These are phyloP conservation scores for Clamator glandarius DNA, from an alignment of 2,797 vertebrate genomes.

Conservation along the genomic window DNA sequence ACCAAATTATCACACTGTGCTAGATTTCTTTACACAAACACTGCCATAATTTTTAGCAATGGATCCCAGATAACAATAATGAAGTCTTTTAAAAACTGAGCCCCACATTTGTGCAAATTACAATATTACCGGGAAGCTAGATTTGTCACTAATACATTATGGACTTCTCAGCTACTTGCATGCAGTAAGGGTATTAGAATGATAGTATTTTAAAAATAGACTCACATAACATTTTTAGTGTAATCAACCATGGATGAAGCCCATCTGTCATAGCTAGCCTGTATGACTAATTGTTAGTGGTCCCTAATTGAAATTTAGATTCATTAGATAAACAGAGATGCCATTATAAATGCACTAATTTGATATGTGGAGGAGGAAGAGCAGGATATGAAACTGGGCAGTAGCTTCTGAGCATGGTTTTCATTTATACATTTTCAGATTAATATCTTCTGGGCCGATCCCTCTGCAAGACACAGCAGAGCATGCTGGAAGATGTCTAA, in stretches of 20 bases:
- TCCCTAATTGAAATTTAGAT: slow-evolving; percentile 67
- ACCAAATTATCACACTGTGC: not conserved
- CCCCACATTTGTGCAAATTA: not conserved
- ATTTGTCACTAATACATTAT: not conserved
- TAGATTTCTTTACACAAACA: not conserved
- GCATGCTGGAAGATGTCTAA: not conserved
- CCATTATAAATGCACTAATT: slow-evolving; percentile 54
- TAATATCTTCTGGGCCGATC: slow-evolving; percentile 12
- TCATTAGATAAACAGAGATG: slow-evolving; percentile 58
- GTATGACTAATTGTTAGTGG: slow-evolving; percentile 58
- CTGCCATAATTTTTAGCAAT: not conserved
- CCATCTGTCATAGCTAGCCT: slow-evolving; percentile 65
- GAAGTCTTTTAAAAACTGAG: not conserved
- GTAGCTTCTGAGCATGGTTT: slow-evolving; percentile 36
- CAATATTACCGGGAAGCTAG: not conserved
- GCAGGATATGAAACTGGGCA: slow-evolving; percentile 34
- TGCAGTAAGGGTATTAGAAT: slow-evolving; percentile 24
- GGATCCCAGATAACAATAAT: not conserved
- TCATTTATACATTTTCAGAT: slow-evolving; percentile 43
- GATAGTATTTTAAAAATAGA: slow-evolving; percentile 66
- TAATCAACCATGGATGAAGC: slow-evolving; percentile 52
- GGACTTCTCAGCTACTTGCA: slow-evolving; percentile 28
- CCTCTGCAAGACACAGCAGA: slow-evolving; percentile 10
- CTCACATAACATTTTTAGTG: slow-evolving; percentile 37
- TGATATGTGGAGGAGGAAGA: slow-evolving; percentile 2